Conservation (phyloP, 2,888 invertebrate genomes). For the Scaptomyza reducta region DNA sequence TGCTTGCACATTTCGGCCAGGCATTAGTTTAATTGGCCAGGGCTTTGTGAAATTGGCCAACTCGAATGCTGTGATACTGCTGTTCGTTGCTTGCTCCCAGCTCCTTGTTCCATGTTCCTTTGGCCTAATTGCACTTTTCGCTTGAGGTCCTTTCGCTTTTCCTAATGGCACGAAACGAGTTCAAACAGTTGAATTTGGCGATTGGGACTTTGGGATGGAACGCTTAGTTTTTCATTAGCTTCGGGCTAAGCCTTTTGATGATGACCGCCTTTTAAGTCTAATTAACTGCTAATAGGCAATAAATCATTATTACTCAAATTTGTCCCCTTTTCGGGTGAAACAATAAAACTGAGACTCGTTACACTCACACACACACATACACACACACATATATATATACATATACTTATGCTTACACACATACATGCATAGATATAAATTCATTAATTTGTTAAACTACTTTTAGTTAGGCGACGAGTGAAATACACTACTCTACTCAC, state of each 20-base stretch:
- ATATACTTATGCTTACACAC: too few relatives aligned
- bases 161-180: conserved; percentile 74
- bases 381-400: conserved; percentile 8
- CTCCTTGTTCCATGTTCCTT: conserved; percentile 22
- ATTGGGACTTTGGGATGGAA: not conserved
- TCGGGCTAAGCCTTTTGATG: conserved; percentile 71
- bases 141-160: conserved; percentile 62
- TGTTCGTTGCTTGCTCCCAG: conserved; percentile 2
- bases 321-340: conserved; percentile 32
- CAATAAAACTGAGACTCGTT: conserved; percentile 46
- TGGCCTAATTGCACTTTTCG: conserved; percentile 73
- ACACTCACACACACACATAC: conserved; percentile 2
- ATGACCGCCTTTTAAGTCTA: conserved; percentile 76
- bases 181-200: conserved; percentile 50
- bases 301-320: conserved; percentile 80
- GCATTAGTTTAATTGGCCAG: conserved; percentile 66
- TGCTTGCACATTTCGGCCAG: conserved; percentile 53
- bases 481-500: conserved; percentile 21
- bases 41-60: conserved; percentile 57
- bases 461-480: conserved; percentile 16
- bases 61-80: conserved; percentile 35
- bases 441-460: conserved; percentile 40
- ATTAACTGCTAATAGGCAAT: conserved; percentile 80
- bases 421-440: conserved; percentile 59
- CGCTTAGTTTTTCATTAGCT: conserved; percentile 78